Evolutionary conservation across 2,797 vertebrate species (phyloP), one percentile per base, ranked within the genome.

Genomic region (Cuculus canorus): DNA sequence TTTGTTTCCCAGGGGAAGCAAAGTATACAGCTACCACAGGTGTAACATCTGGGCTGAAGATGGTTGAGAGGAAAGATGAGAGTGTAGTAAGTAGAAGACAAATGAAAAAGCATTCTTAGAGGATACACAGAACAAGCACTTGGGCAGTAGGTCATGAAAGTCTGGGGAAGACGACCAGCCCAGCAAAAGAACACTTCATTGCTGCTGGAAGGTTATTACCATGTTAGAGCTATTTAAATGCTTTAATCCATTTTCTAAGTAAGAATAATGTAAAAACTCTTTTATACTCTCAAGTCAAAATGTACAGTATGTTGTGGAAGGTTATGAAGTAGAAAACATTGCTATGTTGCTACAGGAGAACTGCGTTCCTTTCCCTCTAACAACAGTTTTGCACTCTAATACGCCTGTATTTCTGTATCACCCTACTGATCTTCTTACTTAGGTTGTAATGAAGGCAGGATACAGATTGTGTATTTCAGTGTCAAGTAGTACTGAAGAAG

Each of bases 401-500:
- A 41, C 0, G 6, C 32, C 24, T 79, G 22, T 81, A 33, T 69
- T 84, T 81, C 56, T 93, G 24, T 77, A 77, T 13, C 82, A 65
- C 63, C 41, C 41, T 82, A 63, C 68, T 90, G 37, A 64, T 91
- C 69, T 37, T 73, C 73, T 92, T 83, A 57, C 83, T 45, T 65
- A 72, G 47, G 19, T 59, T 77, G 52, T 73, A 91, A 86, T 37
- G 57, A 84, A 82, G 71, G 60, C 69, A 87, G 86, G 43, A 70
- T 82, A 71, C 50, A 80, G 37, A 87, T 10, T 90, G 78, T 81
- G 43, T 88, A 63, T 90, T 84, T 95, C 94, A 83, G 48, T 75
- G 22, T 56, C 48, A 75, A 77, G 88, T 78, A 95, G 88, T 89
- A 72, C 90, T 88, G 93, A 91, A 75, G 33, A 72, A 82, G 81